Base-by-base conservation (phyloP, 2,888 invertebrate species). In the Quadriops clusia region DNA sequence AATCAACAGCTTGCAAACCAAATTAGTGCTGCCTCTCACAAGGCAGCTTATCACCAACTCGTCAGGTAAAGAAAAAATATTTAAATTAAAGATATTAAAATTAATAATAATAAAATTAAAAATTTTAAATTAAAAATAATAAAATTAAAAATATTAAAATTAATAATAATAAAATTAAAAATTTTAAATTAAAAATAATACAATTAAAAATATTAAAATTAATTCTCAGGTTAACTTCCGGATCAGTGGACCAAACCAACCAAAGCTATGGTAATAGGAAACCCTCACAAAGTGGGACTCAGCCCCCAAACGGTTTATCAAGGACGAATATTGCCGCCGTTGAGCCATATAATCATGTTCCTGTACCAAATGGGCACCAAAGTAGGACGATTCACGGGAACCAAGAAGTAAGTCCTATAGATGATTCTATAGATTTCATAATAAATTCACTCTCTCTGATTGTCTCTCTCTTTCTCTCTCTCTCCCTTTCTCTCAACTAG, bases 331-430 rank as follows among this genome's bases (percentile, higher is more conserved):
- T 87, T 37, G 86, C 86, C 10, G 86, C 86, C 24, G 81, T 87
- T 18, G 86, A 86, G 54, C 86, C 86, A 3, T 87, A 84, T 56
- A 84, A 85, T 50, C 86, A 86, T 50, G 79, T 85, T 49, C 86
- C 86, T 30, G 43, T 72, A 64, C 50, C 67, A 64, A 49, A 67
- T 65, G 52, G 65, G 63, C 61, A 68, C 32, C 53, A 68, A 35
- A 50, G 54, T 39, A 45, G 42, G 27, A 42, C 40, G 22, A 49
- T 25, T 5, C 46, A 39, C 26, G 32, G 31, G 37, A 26, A 36
- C 21, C 68, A 67, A 47, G 55, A 58, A 49, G 58, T 58, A 39
- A 49, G 45, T 38, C n/a, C n/a, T n/a, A n/a, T n/a, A n/a, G n/a
- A n/a, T n/a, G n/a, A n/a, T n/a, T n/a, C n/a, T n/a, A n/a, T n/a